phyloP scores from a whole-genome alignment of 2,113 vertebrate species.

The Lonchura striata region DNA sequence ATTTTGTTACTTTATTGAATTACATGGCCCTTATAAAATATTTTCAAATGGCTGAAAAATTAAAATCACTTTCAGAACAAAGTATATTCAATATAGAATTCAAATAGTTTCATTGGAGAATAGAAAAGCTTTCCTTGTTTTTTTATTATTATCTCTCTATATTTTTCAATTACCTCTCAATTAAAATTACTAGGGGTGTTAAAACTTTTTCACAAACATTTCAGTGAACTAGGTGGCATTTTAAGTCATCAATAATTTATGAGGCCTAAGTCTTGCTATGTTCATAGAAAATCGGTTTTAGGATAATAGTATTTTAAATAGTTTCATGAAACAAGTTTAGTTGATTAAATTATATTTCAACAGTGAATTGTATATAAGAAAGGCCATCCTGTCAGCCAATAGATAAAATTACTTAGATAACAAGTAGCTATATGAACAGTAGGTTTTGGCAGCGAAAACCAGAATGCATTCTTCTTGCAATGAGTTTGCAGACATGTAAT shows the following conservation, averaged over 20 bases:
- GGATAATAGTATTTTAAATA: not conserved
- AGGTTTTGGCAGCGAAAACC: not conserved
- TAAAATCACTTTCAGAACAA: not conserved
- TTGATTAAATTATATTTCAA: not conserved
- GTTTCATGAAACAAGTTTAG: not conserved
- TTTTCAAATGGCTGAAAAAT: not conserved
- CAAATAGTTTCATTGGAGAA: not conserved
- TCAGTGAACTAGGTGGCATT: not conserved
- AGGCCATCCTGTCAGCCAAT: not conserved
- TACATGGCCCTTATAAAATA: not conserved
- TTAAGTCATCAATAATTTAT: not conserved
- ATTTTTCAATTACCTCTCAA: not conserved
- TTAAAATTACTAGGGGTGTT: not conserved
- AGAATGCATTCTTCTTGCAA: not conserved
- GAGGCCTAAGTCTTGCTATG: not conserved
- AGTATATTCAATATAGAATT: not conserved
- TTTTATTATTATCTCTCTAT: not conserved
- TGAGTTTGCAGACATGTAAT: not conserved
- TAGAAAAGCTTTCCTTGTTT: not conserved
- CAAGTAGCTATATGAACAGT: not conserved
- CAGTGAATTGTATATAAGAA: not conserved
- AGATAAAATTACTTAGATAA: not conserved
- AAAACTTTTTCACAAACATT: not conserved
- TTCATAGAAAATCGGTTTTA: not conserved
- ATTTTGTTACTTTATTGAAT: not conserved